Base-by-base conservation (phyloP, 2,113 vertebrate genomes). In the Drymodes brunneopygia region DNA sequence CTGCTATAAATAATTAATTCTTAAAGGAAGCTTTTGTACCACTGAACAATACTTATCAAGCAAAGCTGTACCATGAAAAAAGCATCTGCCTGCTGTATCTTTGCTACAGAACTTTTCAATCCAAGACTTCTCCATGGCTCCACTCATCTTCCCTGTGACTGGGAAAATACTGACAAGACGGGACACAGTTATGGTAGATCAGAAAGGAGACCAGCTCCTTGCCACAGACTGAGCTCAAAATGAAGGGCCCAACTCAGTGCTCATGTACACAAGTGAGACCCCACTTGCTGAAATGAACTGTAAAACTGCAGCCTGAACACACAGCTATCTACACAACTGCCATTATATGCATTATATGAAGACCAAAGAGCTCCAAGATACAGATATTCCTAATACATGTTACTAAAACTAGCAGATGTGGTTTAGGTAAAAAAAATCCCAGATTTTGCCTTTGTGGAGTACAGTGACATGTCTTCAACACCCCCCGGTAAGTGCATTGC, bases 191-290 rank as follows among this genome's bases (percentile, higher is more conserved):
- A 35, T 21, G 53, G 29, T 21, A 77, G 23, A 51, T 44, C 51
- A 66, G 67, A 53, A 21, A 90, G 92, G 86, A 92, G 69, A 78
- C 88, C 92, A 90, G 79, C 95, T 97, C 92, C 93, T 64, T 4
- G 8, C 31, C 72, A 87, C 35, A 81, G 70, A 66, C 19, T 40
- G 47, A 88, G 67, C 64, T 95, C 60, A 54, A 67, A 82, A 90
- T 50, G 61, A 80, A 74, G 8, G 65, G 85, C 61, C 58, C 61
- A 23, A n/a, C 56, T 87, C 36, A 54, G 8, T 82, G 81, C 38
- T 67, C 24, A 36, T 67, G 90, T 56, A 53, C 40, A 50, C 44
- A 15, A 1, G 10, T 12, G 35, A 89, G 56, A 82, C 51, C 11
- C 23, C 60, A 25, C n/a, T 15, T 62, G 69, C 69, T 84, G 90